A percentile compares a stretch with the other conserved stretches of the same genome.
phyloP scores from a whole-genome alignment of 2,888 invertebrate genomes.

The Petrophora chlorosata region DNA sequence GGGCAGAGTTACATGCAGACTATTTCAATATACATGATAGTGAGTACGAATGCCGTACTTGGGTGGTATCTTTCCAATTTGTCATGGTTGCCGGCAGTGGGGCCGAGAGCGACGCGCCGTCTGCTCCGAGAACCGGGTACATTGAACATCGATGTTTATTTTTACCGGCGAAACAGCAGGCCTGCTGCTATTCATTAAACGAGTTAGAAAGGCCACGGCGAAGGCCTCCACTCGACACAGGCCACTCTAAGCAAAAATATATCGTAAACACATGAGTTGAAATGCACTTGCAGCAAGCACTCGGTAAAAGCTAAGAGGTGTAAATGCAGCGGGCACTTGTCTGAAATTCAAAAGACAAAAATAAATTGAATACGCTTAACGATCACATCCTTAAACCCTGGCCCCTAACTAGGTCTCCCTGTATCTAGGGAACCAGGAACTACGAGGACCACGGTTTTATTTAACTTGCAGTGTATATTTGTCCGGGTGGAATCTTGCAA shows the following conservation, averaged over 20 bases:
- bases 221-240: constrained; percentile 54
- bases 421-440: no score
- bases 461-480: no score
- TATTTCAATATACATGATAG: constrained; percentile 49
- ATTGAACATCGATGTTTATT: constrained; percentile 64
- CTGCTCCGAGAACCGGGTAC: constrained; percentile 49
- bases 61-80: constrained; percentile 54
- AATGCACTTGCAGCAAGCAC: constrained; percentile 12
- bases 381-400: no score
- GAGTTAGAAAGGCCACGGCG: constrained; percentile 68
- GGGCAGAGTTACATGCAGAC: constrained; percentile 50
- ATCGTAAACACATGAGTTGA: constrained; percentile 12
- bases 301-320: constrained; percentile 16
- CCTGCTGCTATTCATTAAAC: constrained; percentile 57
- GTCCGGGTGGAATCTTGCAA: no score
- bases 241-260: constrained; percentile 29
- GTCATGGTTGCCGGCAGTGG: constrained; percentile 53
- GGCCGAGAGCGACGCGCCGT: constrained; percentile 57
- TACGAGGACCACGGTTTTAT: no score
- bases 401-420: no score
- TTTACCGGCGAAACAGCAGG: constrained; percentile 51
- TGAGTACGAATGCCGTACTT: constrained; percentile 39
- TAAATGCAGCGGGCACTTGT: constrained; percentile 11
- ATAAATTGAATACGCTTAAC: no score
- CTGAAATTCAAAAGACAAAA: no score